Base-by-base conservation (phyloP, 1,140 invertebrate species). In the Eriosoma lanigerum region DNA sequence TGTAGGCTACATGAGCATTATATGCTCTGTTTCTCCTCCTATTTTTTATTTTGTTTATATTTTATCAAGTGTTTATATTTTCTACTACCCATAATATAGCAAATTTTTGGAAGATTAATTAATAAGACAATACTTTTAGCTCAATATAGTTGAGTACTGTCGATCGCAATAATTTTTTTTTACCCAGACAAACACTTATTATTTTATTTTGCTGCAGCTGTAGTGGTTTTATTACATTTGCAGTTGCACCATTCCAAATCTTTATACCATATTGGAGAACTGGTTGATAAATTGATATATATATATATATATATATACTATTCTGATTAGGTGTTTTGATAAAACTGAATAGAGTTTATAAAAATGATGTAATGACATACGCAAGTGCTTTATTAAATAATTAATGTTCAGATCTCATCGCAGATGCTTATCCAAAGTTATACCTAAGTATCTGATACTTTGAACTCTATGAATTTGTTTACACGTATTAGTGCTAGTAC, bases 181-280 rank as follows among this genome's bases (percentile, higher is more conserved):
- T 68, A 68, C 64, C 38, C 10, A 21, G 10, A 68, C 10, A 46
- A 15, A 24, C 38, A 44, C 1, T 38, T 46, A 68, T 68, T 21
- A 68, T 68, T 46, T 68, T 68, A 68, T 68, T 68, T 68, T 46
- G 38, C 13, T 68, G 38, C 1, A 46, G 64, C 1, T 21, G n/a
- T 21, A 68, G 38, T 21, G 6, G n/a, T 46, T 68, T 68, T 4
- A 68, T 46, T 13, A 0, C 19, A 68, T 68, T 68, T 21, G 9
- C 44, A 68, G 38, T 44, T 46, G n/a, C n/a, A 0, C 19, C 64
- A 44, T 13, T 19, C 10, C 3, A 24, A 15, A 68, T 46, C 38
- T 15, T 46, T 21, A 68, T 68, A 68, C 64, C 38, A 68, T 68
- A 68, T 68, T 38, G 19, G 5, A 68, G 13, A 13, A 46, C 19